phyloP scores from a whole-genome alignment of 2,113 vertebrate genomes.

The Heteronetta atricapilla region DNA sequence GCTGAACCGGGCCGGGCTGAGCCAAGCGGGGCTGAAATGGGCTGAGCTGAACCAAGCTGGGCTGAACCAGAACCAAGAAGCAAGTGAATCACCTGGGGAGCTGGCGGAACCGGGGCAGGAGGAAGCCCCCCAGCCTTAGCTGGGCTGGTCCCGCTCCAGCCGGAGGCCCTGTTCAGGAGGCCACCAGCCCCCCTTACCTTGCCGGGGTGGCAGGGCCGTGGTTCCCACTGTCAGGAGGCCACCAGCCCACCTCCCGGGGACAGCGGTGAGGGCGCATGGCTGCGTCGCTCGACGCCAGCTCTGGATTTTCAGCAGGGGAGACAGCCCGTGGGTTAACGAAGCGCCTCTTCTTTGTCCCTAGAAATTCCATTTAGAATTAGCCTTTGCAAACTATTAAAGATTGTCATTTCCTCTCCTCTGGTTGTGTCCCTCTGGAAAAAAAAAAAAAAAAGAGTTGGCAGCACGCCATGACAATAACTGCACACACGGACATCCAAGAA shows the following conservation, averaged over 20 bases:
- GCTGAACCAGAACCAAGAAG: background rate
- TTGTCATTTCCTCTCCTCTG: slow-evolving; percentile 58
- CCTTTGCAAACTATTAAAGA: slow-evolving; percentile 23
- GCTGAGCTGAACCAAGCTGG: too few species aligned
- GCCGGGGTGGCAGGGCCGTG: too few species aligned
- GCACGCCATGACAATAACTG: background rate
- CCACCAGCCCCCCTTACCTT: background rate
- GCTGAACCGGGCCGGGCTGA: too few species aligned
- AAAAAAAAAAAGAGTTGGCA: slow-evolving; percentile 30
- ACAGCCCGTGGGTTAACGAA: background rate
- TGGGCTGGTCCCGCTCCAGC: background rate
- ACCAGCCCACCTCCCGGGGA: background rate
- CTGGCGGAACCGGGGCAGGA: background rate
- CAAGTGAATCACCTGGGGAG: background rate
- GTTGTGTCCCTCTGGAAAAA: slow-evolving; percentile 56
- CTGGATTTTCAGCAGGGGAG: background rate
- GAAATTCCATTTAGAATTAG: slow-evolving; percentile 61
- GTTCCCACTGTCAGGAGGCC: too few species aligned
- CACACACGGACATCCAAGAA: slow-evolving; percentile 25
- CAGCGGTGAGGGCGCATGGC: background rate
- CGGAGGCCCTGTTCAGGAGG: background rate
- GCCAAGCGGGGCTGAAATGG: too few species aligned
- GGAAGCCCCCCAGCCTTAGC: background rate
- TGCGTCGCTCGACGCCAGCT: background rate
- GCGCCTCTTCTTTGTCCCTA: slow-evolving; percentile 54